Evolutionary conservation across 2,113 vertebrate species (phyloP), one percentile per base, ranked within the genome.

Genomic region (Carlito syrichta): DNA sequence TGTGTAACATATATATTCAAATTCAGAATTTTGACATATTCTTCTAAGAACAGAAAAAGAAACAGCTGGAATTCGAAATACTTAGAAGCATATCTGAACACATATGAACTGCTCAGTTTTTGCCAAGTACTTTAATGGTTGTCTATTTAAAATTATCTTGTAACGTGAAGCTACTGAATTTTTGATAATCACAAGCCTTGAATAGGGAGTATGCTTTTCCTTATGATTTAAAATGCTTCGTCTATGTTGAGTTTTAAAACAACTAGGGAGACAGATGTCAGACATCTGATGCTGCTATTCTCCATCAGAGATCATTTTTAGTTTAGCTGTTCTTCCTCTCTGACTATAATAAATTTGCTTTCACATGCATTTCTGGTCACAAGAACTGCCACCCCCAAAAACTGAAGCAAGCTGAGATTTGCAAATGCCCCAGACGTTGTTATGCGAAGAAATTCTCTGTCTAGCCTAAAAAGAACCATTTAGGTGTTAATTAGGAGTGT

Each of bases 251-350:
- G 96, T 96, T 97, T 95, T 98, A 96, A 97, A 97, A 97, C 97
- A 97, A 95, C 92, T 52, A 97, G 85, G 87, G 52, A 97, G 97
- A 96, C 98, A 98, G 98, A 98, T 98, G 98, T 97, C 96, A 97
- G 97, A 94, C 97, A 96, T 94, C 94, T 94, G 95, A 62, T 95
- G 94, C 86, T 97, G 96, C 94, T 96, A 84, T 94, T 97, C 97
- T 97, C 98, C 97, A 98, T 98, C 97, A 97, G 94, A 97, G 93
- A 97, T 96, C 95, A 95, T 97, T 98, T 98, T 98, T 96, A 97
- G 97, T 97, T 94, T 97, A 96, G 96, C 94, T 96, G 78, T 97
- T 97, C 94, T 78, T 96, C 73, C 3, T 97, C 91, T 96, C 58
- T 79, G n/a, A 97, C 95, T 96, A 94, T 91, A 97, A 97, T 95